Conservation (phyloP, 2,113 vertebrate genomes). For the Xenus cinereus region DNA sequence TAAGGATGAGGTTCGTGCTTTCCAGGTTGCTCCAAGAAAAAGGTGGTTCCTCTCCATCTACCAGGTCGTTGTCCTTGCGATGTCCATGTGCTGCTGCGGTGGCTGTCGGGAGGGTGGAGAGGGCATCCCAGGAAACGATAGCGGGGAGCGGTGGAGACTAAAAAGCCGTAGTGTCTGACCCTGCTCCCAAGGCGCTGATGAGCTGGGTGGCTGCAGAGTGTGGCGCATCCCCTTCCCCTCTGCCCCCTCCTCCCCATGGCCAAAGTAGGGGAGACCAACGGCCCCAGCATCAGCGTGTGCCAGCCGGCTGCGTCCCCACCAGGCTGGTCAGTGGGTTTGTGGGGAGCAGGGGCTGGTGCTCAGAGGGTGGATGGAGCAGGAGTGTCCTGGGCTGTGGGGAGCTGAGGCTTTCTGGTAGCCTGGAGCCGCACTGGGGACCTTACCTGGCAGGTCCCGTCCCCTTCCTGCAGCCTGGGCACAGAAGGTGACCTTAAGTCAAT, state of each 20-base stretch:
- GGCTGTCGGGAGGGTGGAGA: neutral
- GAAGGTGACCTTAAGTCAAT: neutral
- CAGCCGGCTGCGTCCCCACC: neutral
- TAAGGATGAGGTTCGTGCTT: neutral
- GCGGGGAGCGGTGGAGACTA: neutral
- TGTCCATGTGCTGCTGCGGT: neutral
- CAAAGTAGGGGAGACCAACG: neutral
- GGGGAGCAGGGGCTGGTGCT: neutral
- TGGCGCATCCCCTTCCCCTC: accelerated
- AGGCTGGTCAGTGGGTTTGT: neutral
- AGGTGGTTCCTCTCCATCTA: neutral
- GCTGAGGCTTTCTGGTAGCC: neutral
- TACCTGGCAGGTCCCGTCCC: neutral
- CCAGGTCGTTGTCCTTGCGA: accelerated
- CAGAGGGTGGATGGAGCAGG: neutral
- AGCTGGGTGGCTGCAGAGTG: neutral
- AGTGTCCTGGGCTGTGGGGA: neutral
- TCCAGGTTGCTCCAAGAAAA: neutral
- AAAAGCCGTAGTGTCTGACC: neutral
- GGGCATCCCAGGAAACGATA: neutral
- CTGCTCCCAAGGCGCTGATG: neutral
- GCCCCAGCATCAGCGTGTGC: neutral
- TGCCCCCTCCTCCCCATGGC: neutral
- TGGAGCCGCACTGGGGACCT: neutral
- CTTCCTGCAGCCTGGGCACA: neutral